Base-by-base conservation (phyloP, 2,888 invertebrate genomes). In the Seira ritae region DNA sequence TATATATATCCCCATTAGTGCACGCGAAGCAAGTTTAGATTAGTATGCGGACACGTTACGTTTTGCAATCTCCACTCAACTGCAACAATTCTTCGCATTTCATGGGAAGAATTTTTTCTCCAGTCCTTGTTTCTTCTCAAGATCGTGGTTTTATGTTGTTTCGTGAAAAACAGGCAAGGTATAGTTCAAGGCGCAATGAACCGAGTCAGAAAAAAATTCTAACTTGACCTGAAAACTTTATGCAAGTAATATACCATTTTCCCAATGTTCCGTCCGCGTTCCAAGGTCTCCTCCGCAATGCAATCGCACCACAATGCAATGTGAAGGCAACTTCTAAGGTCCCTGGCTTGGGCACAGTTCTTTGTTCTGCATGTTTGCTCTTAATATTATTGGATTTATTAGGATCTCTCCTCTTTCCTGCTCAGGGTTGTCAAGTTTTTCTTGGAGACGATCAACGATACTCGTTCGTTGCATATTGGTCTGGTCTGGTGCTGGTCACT, bases 371-470 rank as follows among this genome's bases (percentile, higher is more conserved):
- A 8, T 42, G n/a, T n/a, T n/a, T n/a, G n/a, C n/a, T n/a, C 42
- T 42, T 42, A 6, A 12, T 42, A 6, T 8, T 42, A 42, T 42
- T 42, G 42, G 42, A 42, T 42, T 42, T 42, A 42, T 42, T n/a
- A 69, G 69, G 69, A 31, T 72, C 72, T 17, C 46, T 12, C 17
- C 17, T 73, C 24, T 24, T 31, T 19, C 55, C 6, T 60, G 72
- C 55, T 80, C 79, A 79, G 79, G 79, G 79, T 31, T 79, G 72
- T 78, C 70, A 37, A 42, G 70, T 78, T 78, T 17, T 68, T 55
- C 60, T 6, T 23, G 42, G 12, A 42, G 6, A 42, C 6, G 42
- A 8, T 8, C 42, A n/a, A 42, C 12, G 12, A 8, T 42, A 12
- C 42, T 42, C 12, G 42, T 42, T 42, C 42, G 12, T 42, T 42